These are phyloP conservation scores for Drosophila mettleri DNA, from an alignment of 2,888 invertebrate species.

Conservation along the genomic window DNA sequence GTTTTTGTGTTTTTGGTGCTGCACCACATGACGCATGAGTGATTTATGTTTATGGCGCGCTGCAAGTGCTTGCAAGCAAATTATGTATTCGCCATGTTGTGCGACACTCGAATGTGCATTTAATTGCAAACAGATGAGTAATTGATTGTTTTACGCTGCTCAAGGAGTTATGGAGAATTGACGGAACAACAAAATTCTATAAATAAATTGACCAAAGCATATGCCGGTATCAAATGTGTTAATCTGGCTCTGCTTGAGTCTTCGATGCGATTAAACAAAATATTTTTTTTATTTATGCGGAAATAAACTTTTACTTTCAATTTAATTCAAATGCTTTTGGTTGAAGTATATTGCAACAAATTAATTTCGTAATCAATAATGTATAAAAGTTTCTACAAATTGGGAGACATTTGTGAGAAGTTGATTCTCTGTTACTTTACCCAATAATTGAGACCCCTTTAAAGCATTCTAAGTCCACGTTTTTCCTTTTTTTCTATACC, in stretches of 20 bases:
- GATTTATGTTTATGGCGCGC: conserved; percentile 64
- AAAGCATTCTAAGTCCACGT: conserved; percentile 16
- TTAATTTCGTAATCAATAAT: too few species aligned
- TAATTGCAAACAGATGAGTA: conserved; percentile 60
- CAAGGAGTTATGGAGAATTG: background rate
- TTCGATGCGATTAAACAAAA: background rate
- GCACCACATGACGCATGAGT: conserved; percentile 75
- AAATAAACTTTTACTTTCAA: too few species aligned
- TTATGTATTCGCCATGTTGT: conserved; percentile 59
- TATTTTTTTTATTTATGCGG: too few species aligned
- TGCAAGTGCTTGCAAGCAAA: conserved; percentile 46
- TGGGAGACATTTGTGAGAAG: background rate
- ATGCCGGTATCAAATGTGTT: background rate
- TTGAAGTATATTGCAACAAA: too few species aligned
- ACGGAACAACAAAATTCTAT: background rate
- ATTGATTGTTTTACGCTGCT: conserved; percentile 47
- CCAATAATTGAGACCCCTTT: conserved; percentile 22
- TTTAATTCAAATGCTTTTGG: too few species aligned
- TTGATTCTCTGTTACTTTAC: conserved; percentile 20
- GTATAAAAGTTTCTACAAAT: background rate
- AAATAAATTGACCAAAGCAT: background rate
- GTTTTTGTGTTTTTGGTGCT: conserved; percentile 40
- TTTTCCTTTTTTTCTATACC: conserved; percentile 29
- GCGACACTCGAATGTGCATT: conserved; percentile 56
- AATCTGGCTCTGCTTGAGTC: background rate